These are phyloP conservation scores for Turdus rufiventris DNA, from an alignment of 2,113 vertebrate species.

Conservation along the genomic window DNA sequence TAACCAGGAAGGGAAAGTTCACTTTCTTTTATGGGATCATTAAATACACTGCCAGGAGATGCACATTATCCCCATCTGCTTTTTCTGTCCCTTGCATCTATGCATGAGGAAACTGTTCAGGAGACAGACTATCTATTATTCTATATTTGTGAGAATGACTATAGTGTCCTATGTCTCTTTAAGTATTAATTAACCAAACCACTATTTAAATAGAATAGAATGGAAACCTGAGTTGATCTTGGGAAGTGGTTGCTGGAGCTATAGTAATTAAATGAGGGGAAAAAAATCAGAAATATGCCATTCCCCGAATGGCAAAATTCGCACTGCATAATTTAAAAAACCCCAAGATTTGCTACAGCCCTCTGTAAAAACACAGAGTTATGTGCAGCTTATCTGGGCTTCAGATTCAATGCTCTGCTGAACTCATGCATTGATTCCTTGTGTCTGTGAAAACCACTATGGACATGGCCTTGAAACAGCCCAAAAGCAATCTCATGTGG, in stretches of 20 bases:
- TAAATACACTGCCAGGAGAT: not conserved
- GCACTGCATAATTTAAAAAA: not conserved
- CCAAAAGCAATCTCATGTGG: not conserved
- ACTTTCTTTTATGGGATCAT: not conserved
- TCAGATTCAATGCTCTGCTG: not conserved
- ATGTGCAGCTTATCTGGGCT: not conserved
- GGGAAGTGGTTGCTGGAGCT: not conserved
- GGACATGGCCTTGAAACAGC: not conserved
- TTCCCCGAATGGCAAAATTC: not conserved
- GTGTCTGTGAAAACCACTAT: not conserved
- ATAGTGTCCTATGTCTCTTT: not conserved
- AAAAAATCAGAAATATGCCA: not conserved
- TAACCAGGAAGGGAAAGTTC: not conserved
- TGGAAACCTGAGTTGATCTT: not conserved
- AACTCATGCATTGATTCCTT: not conserved
- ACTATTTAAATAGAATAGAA: not conserved
- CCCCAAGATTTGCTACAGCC: not conserved
- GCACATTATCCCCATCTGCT: not conserved
- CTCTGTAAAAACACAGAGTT: not conserved
- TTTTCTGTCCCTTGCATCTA: not conserved
- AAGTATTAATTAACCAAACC: slow-evolving; percentile 29
- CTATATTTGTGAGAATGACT: not conserved
- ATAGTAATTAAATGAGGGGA: not conserved
- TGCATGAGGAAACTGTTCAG: not conserved
- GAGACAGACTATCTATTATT: not conserved